phyloP scores from a whole-genome alignment of 2,113 vertebrate species.

The Oplegnathus fasciatus region DNA sequence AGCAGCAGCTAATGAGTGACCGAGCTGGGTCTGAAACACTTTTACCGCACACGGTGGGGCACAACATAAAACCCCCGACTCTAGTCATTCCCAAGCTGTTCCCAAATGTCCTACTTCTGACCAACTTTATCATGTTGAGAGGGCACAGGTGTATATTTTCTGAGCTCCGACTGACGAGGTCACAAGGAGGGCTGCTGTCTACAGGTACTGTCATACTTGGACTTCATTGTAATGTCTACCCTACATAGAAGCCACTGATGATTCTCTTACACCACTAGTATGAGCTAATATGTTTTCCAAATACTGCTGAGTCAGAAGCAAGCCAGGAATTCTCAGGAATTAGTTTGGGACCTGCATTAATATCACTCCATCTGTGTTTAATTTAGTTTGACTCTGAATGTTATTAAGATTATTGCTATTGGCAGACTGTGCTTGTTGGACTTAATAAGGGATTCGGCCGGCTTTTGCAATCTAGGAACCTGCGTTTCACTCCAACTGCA shows the following conservation, averaged over 20 bases:
- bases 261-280: not conserved
- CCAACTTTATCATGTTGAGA: not conserved
- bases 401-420: not conserved
- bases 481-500: not conserved
- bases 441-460: not conserved
- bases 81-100: not conserved
- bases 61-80: slow-evolving; percentile 22
- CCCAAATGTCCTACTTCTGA: slow-evolving; percentile 6
- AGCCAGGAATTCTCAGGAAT: not conserved
- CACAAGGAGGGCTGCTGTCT: not conserved
- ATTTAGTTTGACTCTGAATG: not conserved
- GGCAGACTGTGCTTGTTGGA: not conserved
- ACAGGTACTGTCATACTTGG: not conserved
- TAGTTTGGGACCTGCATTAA: not conserved
- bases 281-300: not conserved
- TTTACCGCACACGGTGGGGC: slow-evolving; percentile 29
- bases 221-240: not conserved
- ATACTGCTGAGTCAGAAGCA: not conserved
- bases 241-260: not conserved
- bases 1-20: slow-evolving; percentile 65
- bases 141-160: too few species aligned
- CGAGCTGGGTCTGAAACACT: slow-evolving; percentile 35
- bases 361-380: not conserved
- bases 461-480: not conserved
- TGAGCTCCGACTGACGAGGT: not conserved